Conservation (phyloP, 2,888 invertebrate genomes). For the Drosophila nigritarsus region DNA sequence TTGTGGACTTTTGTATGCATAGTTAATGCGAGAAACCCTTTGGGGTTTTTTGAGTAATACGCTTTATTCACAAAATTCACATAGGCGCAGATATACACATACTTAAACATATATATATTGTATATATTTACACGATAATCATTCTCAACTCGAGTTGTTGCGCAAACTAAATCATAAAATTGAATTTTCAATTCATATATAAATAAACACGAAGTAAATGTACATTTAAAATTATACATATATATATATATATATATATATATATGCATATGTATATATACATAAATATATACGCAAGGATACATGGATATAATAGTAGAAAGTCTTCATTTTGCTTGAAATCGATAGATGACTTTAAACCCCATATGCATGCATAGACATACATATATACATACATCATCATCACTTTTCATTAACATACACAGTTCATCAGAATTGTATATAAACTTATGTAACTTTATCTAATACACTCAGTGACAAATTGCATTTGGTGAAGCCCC, state of each 20-base stretch:
- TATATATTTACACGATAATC: constrained; percentile 29
- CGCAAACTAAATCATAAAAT: constrained; percentile 11
- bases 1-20: constrained; percentile 5
- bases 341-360: constrained; percentile 33
- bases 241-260: not conserved
- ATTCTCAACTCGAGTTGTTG: constrained; percentile 31
- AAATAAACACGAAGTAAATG: constrained; percentile 4
- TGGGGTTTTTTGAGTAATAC: constrained; percentile 55
- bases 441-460: constrained; percentile 7
- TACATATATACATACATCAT: not conserved
- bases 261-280: not conserved
- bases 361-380: constrained; percentile 9
- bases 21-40: constrained; percentile 15
- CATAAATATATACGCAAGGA: constrained; percentile 12
- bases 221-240: constrained; percentile 20
- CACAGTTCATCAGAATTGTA: constrained; percentile 15
- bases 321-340: constrained; percentile 61
- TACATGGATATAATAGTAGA: constrained; percentile 19
- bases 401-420: constrained; percentile 15
- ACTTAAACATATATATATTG: constrained; percentile 29
- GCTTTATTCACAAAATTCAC: constrained; percentile 69
- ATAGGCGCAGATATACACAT: constrained; percentile 37
- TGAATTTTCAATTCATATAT: constrained; percentile 17
- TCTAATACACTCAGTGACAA: constrained; percentile 22
- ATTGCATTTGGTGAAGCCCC: constrained; percentile 30